Conservation (phyloP, 2,888 invertebrate genomes). For the Bombylius discolor region DNA sequence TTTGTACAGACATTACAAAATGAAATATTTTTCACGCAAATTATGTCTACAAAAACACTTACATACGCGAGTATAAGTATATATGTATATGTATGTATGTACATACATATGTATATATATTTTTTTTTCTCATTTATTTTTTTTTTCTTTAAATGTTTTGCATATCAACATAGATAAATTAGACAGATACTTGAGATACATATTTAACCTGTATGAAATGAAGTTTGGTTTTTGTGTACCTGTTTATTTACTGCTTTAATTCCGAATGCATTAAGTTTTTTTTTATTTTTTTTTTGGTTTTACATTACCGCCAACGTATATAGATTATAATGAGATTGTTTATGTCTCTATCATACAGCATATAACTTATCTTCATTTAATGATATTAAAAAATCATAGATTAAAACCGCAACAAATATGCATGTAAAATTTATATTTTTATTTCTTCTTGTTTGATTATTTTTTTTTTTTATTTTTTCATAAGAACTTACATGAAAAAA, state of each 20-base stretch:
- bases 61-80: too few relatives aligned
- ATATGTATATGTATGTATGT: too few relatives aligned
- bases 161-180: too few relatives aligned
- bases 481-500: too few relatives aligned
- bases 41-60: neutral
- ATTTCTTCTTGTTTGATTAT: too few relatives aligned
- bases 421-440: neutral
- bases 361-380: neutral
- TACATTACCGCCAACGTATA: neutral
- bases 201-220: too few relatives aligned
- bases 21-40: neutral
- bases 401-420: neutral
- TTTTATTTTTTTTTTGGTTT: neutral
- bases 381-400: neutral
- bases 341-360: neutral
- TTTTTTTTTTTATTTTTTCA: too few relatives aligned
- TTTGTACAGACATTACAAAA: neutral
- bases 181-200: neutral
- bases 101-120: neutral
- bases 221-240: neutral
- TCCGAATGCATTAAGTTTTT: neutral
- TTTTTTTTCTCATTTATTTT: too few relatives aligned
- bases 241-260: neutral
- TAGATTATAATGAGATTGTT: neutral
- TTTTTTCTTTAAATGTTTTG: too few relatives aligned